Percentiles rank a stretch among this genome's conserved stretches.
Evolutionary conservation across 2,113 vertebrate species (phyloP).

Genomic region (Plestiodon gilberti): DNA sequence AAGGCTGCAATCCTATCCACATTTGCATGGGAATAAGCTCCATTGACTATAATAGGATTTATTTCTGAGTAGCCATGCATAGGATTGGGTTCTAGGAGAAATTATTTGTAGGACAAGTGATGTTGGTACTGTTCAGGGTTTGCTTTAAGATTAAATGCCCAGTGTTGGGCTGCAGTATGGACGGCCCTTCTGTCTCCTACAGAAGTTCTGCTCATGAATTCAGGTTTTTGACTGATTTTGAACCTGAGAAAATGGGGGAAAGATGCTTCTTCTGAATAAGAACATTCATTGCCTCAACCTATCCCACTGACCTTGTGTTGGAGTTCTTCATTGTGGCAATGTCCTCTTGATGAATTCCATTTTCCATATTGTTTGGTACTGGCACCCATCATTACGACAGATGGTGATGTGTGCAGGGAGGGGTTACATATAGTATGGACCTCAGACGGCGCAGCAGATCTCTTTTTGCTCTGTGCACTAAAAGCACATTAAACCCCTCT

Average conservation of each 20-base stretch:
- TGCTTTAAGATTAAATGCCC: not conserved
- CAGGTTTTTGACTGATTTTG: constrained; percentile 36
- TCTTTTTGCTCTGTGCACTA: not conserved
- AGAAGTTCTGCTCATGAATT: constrained; percentile 29
- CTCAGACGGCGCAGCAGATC: not conserved
- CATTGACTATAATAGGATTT: no score
- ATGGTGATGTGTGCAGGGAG: not conserved
- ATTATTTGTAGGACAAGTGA: constrained; percentile 15
- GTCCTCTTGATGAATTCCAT: constrained; percentile 26
- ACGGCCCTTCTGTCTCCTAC: constrained; percentile 21
- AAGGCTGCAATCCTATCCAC: no score
- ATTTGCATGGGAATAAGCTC: no score
- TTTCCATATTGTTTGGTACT: constrained; percentile 12
- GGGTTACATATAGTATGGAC: not conserved
- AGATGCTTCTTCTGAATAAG: constrained; percentile 25
- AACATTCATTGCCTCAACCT: constrained; percentile 24
- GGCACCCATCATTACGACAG: not conserved
- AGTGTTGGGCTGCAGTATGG: not conserved
- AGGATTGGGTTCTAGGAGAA: no score
- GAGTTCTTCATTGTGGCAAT: constrained; percentile 35
- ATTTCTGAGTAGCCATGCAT: no score
- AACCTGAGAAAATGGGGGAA: constrained; percentile 27
- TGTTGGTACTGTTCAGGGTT: constrained; percentile 31
- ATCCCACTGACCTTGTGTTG: constrained; percentile 27
- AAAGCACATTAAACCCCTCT: not conserved